A percentile compares a stretch with the other conserved stretches of the same genome.
phyloP scores from a whole-genome alignment of 2,888 invertebrate genomes.

The Drosophila atripex region DNA sequence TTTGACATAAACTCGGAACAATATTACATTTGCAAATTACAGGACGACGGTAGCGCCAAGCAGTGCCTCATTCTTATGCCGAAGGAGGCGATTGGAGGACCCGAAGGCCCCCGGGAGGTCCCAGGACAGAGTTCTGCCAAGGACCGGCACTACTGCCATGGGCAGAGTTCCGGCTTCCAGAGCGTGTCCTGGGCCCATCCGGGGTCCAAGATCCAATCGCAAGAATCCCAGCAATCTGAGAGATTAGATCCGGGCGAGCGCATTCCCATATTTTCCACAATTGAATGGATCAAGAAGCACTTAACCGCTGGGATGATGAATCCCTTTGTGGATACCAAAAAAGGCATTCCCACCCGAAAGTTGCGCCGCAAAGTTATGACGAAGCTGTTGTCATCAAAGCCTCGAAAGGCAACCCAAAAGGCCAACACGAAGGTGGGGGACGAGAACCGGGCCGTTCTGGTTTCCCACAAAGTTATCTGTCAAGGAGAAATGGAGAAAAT shows the following conservation, averaged over 20 bases:
- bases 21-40: slow-evolving; percentile 39
- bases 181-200: slow-evolving; percentile 28
- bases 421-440: not conserved
- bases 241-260: slow-evolving; percentile 8
- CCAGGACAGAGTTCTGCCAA: slow-evolving; percentile 31
- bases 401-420: not conserved
- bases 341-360: not conserved
- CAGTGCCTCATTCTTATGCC: slow-evolving; percentile 27
- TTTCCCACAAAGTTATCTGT: slow-evolving; percentile 31
- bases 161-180: slow-evolving; percentile 40
- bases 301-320: not conserved
- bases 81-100: not conserved
- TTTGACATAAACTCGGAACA: slow-evolving; percentile 25
- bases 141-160: slow-evolving; percentile 19
- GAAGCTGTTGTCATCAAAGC: not conserved
- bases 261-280: slow-evolving; percentile 19
- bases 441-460: slow-evolving; percentile 10
- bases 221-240: not conserved
- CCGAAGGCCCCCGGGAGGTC: slow-evolving; percentile 3
- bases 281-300: slow-evolving; percentile 38
- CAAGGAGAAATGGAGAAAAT: not conserved
- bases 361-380: not conserved
- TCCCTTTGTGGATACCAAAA: no score
- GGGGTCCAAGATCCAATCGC: not conserved
- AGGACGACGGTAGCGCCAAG: slow-evolving; percentile 26